Conservation (phyloP, 1,140 invertebrate genomes). For the Drosophila albomicans region DNA sequence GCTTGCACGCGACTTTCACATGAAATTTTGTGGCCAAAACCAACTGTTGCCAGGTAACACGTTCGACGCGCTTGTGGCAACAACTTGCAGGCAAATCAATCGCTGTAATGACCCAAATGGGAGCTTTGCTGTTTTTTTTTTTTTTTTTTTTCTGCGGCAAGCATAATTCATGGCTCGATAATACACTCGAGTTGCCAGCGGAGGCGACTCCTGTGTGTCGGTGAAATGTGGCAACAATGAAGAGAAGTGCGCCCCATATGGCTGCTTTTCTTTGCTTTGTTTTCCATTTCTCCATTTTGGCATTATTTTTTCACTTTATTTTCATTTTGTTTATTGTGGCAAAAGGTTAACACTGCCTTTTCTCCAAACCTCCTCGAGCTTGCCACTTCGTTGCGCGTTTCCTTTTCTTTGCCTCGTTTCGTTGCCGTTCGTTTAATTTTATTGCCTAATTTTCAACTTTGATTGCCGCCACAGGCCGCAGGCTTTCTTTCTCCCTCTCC, state of each 20-base stretch:
- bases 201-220: background rate
- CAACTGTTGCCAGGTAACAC: constrained; percentile 76
- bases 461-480: constrained; percentile 67
- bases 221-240: constrained; percentile 70
- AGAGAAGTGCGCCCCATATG: constrained; percentile 44
- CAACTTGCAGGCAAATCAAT: constrained; percentile 46
- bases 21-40: constrained; percentile 63
- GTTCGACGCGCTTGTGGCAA: background rate
- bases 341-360: constrained; percentile 59
- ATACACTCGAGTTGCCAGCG: constrained; percentile 22
- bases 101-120: constrained; percentile 46
- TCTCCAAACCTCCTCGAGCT: background rate
- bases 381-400: background rate
- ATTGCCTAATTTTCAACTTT: constrained; percentile 82
- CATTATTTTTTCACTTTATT: background rate
- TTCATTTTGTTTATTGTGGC: constrained; percentile 48
- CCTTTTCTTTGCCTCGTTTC: constrained; percentile 37
- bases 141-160: constrained; percentile 5
- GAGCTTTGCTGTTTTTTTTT: background rate
- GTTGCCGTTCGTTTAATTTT: constrained; percentile 81
- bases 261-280: constrained; percentile 19
- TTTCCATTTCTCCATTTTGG: background rate
- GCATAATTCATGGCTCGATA: constrained; percentile 62
- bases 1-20: constrained; percentile 55
- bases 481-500: background rate